phyloP scores from a whole-genome alignment of 2,797 vertebrate species.

The Gymnothorax reevesii region DNA sequence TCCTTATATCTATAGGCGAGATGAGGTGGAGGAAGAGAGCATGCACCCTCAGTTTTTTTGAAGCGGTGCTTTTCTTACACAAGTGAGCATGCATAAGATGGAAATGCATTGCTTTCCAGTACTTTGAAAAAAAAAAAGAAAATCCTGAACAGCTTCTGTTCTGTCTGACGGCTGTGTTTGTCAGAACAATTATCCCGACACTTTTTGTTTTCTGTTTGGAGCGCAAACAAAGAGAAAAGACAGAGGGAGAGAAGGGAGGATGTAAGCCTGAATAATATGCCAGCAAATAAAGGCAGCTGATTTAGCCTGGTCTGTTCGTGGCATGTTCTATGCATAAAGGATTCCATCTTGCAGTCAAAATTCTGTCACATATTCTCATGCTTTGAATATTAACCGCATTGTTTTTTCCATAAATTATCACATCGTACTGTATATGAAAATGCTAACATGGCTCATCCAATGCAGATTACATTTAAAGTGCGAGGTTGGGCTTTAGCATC shows the following conservation, averaged over 20 bases:
- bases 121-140: neutral
- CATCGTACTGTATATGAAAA: too few species aligned
- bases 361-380: conserved; percentile 16
- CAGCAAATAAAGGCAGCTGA: neutral
- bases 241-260: neutral
- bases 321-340: neutral
- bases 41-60: neutral
- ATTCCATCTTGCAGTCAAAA: conserved; percentile 16
- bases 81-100: neutral
- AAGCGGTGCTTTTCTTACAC: neutral
- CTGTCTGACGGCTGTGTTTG: neutral
- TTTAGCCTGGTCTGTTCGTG: neutral
- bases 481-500: neutral
- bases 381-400: conserved; percentile 12
- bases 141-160: neutral
- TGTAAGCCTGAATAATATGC: conserved; percentile 16
- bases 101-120: neutral
- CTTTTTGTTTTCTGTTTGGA: conserved; percentile 1
- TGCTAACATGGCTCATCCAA: neutral
- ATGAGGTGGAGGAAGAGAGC: too few species aligned
- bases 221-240: conserved; percentile 19
- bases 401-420: conserved; percentile 14
- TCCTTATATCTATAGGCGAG: too few species aligned
- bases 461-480: neutral
- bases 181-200: conserved; percentile 10